Evolutionary conservation across 35 echinoderm and acorn worm species (phyloP), one percentile per base, ranked within the genome.

Genomic region (Apostichopus parvimensis): DNA sequence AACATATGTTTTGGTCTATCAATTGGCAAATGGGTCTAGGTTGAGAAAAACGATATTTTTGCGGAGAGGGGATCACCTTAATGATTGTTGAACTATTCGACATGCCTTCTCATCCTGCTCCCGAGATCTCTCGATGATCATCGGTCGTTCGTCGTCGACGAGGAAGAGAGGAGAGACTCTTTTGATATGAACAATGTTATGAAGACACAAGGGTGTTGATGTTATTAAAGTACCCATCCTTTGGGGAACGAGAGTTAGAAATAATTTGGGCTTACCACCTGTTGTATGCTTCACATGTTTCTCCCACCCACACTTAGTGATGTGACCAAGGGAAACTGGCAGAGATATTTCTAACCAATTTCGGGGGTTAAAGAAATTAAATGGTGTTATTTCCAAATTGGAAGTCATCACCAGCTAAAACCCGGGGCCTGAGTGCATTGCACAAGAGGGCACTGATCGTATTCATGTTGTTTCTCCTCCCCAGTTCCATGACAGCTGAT

Each of bases 1-100:
- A 84, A 84, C 81, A 84, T 59, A 58, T 84, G 81, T 84, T 84
- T 84, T 84, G 81, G 81, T 84, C 81, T 84, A 84, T 84, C 81
- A 84, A 84, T 21, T 84, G 81, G 21, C 81, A 84, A 59, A 58
- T 84, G 55, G 53, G 54, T 59, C n/a, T 20, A 18, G 71, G 71
- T 75, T 75, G 71, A 75, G 71, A 75, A 61, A 61, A 61, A 8
- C 12, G 7, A 61, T 61, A 61, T 61, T 61, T 9, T 61, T 6
- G n/a, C 17, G n/a, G 71, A 23, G 56, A 45, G 57, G 81, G 56
- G 55, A 58, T 84, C 81, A 62, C 81, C 81, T 56, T 58, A 58
- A 84, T 84, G 81, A 84, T 84, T 45, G n/a, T 84, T 84, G 81
- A 84, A 84, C 81, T 75, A n/a, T 75, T 18, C 2, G 2, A 75